Percentiles rank a stretch among this genome's conserved stretches.
Evolutionary conservation across 1,140 invertebrate species (phyloP).

Genomic region (Leptoteleia sp.): DNA sequence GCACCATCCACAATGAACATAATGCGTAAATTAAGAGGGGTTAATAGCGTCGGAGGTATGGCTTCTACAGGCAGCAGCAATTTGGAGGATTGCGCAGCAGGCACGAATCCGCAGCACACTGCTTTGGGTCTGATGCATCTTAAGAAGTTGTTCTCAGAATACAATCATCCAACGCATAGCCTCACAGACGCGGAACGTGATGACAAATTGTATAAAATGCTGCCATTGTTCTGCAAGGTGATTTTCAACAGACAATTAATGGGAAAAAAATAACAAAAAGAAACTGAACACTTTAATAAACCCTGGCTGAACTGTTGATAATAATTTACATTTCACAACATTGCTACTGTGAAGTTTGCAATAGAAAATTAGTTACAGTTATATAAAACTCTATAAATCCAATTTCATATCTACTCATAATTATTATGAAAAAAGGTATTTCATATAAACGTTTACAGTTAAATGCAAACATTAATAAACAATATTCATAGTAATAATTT

Average conservation of each 20-base stretch:
- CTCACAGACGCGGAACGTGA: constrained; percentile 92
- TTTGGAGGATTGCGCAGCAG: constrained; percentile 79
- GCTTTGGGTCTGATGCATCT: constrained; percentile 96
- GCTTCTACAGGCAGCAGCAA: constrained; percentile 76
- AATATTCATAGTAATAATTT: too few species aligned
- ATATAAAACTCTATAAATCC: too few species aligned
- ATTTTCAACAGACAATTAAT: constrained; percentile 23
- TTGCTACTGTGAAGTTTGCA: too few species aligned
- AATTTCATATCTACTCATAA: too few species aligned
- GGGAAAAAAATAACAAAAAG: not conserved
- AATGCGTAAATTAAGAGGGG: constrained; percentile 90
- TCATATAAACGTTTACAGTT: too few species aligned
- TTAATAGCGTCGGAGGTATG: constrained; percentile 77
- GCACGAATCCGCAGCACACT: constrained; percentile 86
- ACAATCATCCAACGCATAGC: constrained; percentile 91
- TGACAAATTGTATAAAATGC: constrained; percentile 98
- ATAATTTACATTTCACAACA: too few species aligned
- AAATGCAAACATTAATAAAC: too few species aligned
- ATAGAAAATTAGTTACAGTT: too few species aligned
- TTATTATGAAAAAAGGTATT: too few species aligned
- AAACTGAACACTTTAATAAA: too few species aligned
- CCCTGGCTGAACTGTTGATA: too few species aligned
- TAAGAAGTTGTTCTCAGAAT: constrained; percentile 97
- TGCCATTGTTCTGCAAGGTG: constrained; percentile 99
- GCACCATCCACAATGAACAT: constrained; percentile 86